phyloP scores from a whole-genome alignment of 2,113 vertebrate genomes.

The Potamarius usumacintae region DNA sequence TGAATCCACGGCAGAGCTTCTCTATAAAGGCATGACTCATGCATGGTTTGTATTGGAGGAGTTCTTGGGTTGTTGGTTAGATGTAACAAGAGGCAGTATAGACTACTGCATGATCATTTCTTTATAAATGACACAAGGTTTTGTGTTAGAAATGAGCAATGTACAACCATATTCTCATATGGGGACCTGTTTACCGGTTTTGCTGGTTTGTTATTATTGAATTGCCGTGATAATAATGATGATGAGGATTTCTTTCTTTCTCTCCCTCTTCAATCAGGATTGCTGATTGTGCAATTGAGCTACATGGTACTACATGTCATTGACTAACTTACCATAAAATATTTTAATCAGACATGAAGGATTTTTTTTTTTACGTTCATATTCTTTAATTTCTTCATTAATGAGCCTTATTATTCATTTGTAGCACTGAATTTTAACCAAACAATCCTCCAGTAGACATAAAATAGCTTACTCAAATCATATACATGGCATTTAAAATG shows the following conservation, averaged over 20 bases:
- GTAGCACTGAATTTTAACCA: neutral
- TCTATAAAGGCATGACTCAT: constrained; percentile 38
- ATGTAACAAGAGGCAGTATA: neutral
- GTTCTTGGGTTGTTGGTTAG: neutral
- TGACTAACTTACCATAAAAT: neutral
- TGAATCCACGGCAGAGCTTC: constrained; percentile 18
- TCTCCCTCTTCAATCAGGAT: neutral
- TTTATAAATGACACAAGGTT: neutral
- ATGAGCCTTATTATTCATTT: neutral
- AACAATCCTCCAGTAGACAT: neutral
- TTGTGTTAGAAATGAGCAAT: neutral
- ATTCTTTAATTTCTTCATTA: neutral
- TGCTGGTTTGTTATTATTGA: neutral
- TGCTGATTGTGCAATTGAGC: neutral
- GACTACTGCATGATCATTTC: neutral
- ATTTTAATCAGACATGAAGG: neutral
- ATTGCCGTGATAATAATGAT: neutral
- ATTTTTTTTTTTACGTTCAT: neutral
- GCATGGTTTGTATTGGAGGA: constrained; percentile 4
- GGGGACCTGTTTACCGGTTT: constrained; percentile 7
- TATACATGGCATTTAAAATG: neutral
- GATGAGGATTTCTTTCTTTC: neutral
- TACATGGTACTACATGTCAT: neutral
- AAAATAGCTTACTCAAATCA: neutral
- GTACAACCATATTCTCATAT: neutral